phyloP scores from a whole-genome alignment of 2,797 vertebrate genomes.

The Micromesistius poutassou region DNA sequence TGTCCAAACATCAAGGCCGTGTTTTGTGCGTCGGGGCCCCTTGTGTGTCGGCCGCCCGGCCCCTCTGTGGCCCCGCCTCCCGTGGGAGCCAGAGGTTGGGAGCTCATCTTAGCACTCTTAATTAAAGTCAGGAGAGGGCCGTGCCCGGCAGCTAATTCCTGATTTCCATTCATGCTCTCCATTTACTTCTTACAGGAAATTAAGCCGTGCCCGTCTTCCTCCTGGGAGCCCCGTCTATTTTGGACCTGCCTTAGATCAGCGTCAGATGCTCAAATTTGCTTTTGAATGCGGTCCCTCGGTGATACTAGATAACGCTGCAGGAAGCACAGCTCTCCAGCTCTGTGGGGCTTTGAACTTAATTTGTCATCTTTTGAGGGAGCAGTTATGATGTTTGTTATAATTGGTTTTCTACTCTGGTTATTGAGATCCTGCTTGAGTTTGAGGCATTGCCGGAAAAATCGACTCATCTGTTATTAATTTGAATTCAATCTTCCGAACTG shows the following conservation, averaged over 20 bases:
- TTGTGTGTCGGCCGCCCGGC: no score
- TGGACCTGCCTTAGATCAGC: conserved; percentile 23
- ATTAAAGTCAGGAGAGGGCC: conserved; percentile 52
- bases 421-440: neutral
- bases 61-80: neutral
- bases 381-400: neutral
- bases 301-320: neutral
- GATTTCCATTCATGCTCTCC: conserved; percentile 24
- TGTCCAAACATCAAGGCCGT: no score
- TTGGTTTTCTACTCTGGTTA: neutral
- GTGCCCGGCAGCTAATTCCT: conserved; percentile 20
- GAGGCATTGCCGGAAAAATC: neutral
- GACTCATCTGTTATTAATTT: neutral
- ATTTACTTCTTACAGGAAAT: conserved; percentile 33
- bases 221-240: conserved; percentile 22
- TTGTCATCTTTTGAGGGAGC: conserved; percentile 1
- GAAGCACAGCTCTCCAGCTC: neutral
- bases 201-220: conserved; percentile 19
- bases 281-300: conserved; percentile 11
- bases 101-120: conserved; percentile 59
- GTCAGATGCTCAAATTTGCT: conserved; percentile 17
- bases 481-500: neutral
- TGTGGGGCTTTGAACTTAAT: neutral
- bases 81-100: conserved; percentile 37
- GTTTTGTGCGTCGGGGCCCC: neutral